phyloP scores from a whole-genome alignment of 2,797 vertebrate species.

The Malacoctenus gilli region DNA sequence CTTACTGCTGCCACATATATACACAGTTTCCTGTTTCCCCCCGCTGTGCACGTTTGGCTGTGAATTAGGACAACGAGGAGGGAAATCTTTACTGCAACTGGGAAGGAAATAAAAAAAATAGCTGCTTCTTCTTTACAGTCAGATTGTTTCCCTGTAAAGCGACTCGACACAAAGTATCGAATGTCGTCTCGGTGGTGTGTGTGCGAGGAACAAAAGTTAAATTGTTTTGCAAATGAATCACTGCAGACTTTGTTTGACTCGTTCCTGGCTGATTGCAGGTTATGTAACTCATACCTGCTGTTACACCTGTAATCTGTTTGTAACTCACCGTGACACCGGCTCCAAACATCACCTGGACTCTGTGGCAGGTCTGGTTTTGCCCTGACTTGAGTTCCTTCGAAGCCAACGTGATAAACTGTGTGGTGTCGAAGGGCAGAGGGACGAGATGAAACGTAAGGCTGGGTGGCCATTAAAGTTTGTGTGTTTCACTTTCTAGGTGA shows the following conservation, averaged over 20 bases:
- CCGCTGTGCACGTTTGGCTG: conserved; percentile 8
- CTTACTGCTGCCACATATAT: conserved; percentile 37
- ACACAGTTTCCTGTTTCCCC: conserved; percentile 20
- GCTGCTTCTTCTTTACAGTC: neutral
- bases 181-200: neutral
- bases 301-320: conserved; percentile 12
- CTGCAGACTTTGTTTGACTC: neutral
- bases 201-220: neutral
- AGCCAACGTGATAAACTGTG: too few relatives aligned
- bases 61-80: too few relatives aligned
- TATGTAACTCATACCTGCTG: conserved; percentile 4
- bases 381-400: neutral
- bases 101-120: neutral
- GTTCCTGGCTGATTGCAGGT: neutral
- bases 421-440: too few relatives aligned
- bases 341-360: neutral
- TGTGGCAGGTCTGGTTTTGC: conserved; percentile 10
- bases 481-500: conserved; percentile 81
- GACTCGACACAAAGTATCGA: neutral
- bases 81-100: too few relatives aligned
- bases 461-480: conserved; percentile 4
- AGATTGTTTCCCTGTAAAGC: neutral
- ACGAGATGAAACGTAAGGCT: too few relatives aligned
- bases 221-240: neutral
- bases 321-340: conserved; percentile 5